A percentile compares a stretch with the other conserved stretches of the same genome.
phyloP scores from a whole-genome alignment of 2,797 vertebrate species.

The Enteromius viviparus region DNA sequence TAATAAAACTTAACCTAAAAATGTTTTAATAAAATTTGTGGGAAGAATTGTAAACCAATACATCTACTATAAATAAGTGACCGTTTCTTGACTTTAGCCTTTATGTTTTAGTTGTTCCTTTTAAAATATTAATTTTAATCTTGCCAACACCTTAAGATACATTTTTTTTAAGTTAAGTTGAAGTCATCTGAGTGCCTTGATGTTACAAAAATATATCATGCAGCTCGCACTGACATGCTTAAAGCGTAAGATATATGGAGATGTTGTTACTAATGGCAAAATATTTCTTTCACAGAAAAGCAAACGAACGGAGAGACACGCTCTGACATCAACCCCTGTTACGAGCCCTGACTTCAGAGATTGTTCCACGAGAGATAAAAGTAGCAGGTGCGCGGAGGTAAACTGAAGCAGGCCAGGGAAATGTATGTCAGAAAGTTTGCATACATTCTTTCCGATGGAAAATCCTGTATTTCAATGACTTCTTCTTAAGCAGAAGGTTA shows the following conservation, averaged over 20 bases:
- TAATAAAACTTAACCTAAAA: neutral
- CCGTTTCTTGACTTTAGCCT: neutral
- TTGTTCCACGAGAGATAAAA: slow-evolving; percentile 51
- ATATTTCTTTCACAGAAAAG: slow-evolving; percentile 16
- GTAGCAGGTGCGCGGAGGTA: slow-evolving; percentile 56
- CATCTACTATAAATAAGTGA: neutral
- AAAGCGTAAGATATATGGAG: neutral
- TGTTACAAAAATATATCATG: neutral
- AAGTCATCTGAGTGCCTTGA: neutral
- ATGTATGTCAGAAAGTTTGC: slow-evolving; percentile 38
- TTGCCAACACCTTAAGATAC: neutral
- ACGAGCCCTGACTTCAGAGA: slow-evolving; percentile 44
- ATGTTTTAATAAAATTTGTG: neutral
- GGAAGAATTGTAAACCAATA: neutral
- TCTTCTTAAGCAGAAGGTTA: neutral
- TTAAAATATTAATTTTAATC: neutral
- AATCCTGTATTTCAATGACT: neutral
- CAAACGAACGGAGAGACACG: slow-evolving; percentile 6
- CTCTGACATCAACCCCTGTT: neutral
- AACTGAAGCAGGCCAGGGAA: slow-evolving; percentile 32
- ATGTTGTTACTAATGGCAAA: neutral
- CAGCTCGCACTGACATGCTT: neutral
- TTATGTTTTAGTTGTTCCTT: neutral
- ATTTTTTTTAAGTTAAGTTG: neutral
- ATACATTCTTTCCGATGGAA: slow-evolving; percentile 34